phyloP scores from a whole-genome alignment of 1,140 invertebrate species.

The Trichonephila inaurata region DNA sequence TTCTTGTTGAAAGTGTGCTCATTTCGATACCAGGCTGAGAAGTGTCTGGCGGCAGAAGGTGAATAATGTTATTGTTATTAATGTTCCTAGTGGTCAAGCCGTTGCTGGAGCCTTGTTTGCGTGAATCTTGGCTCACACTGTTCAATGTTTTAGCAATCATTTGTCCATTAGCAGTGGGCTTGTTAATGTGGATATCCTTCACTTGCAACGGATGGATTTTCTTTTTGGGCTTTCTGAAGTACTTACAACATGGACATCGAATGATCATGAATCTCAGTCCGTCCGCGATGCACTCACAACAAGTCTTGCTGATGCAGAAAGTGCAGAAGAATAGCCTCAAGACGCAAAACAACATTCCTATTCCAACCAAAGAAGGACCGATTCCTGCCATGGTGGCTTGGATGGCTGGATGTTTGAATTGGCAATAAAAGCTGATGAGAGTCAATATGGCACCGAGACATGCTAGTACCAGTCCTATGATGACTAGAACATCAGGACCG shows the following conservation, averaged over 20 bases:
- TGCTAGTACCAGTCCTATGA: conserved; percentile 61
- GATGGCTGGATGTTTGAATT: conserved; percentile 69
- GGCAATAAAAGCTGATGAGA: conserved; percentile 65
- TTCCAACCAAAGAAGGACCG: conserved; percentile 75
- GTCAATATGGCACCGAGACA: conserved; percentile 63
- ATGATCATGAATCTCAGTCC: conserved; percentile 41
- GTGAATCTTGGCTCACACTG: not conserved
- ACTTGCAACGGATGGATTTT: conserved; percentile 50
- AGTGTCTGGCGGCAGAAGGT: not conserved
- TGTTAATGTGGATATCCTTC: not conserved
- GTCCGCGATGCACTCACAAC: conserved; percentile 69
- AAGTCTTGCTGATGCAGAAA: conserved; percentile 60
- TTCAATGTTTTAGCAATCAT: not conserved
- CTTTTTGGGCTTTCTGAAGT: conserved; percentile 31
- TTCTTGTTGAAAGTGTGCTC: not conserved
- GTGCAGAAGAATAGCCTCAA: conserved; percentile 73
- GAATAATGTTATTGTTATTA: conserved; percentile 30
- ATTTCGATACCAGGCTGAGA: conserved; percentile 5
- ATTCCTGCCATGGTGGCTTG: conserved; percentile 73
- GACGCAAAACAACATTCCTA: conserved; percentile 72
- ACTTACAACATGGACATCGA: conserved; percentile 28
- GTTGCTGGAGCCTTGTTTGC: conserved; percentile 21
- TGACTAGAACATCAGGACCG: conserved; percentile 73
- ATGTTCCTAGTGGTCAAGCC: not conserved
- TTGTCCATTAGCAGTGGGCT: conserved; percentile 33